Base-by-base conservation (phyloP, 2,113 vertebrate species). In the Carassius auratus region DNA sequence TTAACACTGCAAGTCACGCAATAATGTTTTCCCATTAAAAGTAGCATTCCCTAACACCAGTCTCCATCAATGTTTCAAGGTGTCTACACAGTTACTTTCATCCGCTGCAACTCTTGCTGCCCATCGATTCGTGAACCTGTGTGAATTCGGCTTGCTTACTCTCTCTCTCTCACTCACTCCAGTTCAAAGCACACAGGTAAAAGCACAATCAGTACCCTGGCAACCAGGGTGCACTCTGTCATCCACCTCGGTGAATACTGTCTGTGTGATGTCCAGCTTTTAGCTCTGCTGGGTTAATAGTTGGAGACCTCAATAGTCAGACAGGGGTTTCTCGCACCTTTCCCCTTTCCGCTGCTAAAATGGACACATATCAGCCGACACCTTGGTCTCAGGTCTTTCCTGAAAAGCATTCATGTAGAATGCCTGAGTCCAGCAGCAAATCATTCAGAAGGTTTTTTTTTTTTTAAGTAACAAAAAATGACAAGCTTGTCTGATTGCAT, bases 241-340 rank as follows among this genome's bases (percentile, higher is more conserved):
- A 71, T 59, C 45, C 66, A 57, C 81, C 81, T 83, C 50, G 73
- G 81, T 4, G 12, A 73, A 73, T 38, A 33, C 81, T 74, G 81
- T 83, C 50, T 73, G 50, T 81, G 79, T 83, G 81, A 83, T 73
- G 81, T 73, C 81, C 81, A 83, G 81, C 68, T 73, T 83, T 83
- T 83, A 83, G 66, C 50, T 57, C 33, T 42, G 5, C 68, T 57
- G 68, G 81, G 81, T 83, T 83, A 83, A 83, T 83, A 83, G 81
- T 73, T 73, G 81, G 50, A 73, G 81, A 83, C 81, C 81, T 74
- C 81, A 36, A 73, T 57, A 73, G 50, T 33, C 50, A 83, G 68
- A 59, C 33, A 59, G 66, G 30, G 81, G 68, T 23, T 83, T 73
- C 68, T 73, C 81, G 30, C 50, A 55, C 81, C 81, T 69, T 61